Percentiles rank a stretch among this genome's conserved stretches.
Conservation (phyloP, 2,888 invertebrate species). For the Cheilosia vulpina region DNA sequence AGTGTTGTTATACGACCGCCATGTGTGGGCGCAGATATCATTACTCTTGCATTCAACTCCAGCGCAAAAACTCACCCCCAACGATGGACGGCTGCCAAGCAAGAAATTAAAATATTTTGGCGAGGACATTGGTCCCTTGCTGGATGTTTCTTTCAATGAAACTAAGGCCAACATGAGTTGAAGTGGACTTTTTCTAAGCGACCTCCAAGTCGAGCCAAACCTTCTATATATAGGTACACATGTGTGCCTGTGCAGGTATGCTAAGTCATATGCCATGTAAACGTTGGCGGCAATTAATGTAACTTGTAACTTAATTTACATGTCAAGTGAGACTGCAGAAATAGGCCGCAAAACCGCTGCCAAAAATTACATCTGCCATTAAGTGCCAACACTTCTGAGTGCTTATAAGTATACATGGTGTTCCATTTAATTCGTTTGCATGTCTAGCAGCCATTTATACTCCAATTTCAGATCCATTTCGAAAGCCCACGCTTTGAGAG, state of each 20-base stretch:
- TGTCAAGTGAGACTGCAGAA: constrained; percentile 17
- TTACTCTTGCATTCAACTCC: constrained; percentile 10
- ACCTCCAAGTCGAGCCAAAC: constrained; percentile 32
- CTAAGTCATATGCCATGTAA: constrained; percentile 17
- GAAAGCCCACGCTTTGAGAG: constrained; percentile 14
- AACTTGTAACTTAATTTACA: constrained; percentile 32
- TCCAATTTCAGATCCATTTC: constrained; percentile 25
- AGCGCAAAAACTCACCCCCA: constrained; percentile 8
- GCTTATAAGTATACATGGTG: neutral
- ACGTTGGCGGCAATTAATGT: constrained; percentile 50
- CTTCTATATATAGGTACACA: neutral
- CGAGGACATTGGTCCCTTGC: constrained; percentile 52
- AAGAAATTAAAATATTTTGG: constrained; percentile 60
- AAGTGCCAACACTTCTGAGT: constrained; percentile 1
- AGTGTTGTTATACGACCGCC: neutral
- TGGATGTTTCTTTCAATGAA: constrained; percentile 7
- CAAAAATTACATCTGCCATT: constrained; percentile 17
- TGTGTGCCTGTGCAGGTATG: constrained; percentile 4
- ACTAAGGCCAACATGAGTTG: constrained; percentile 28
- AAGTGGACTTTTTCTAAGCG: neutral
- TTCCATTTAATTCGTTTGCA: constrained; percentile 54
- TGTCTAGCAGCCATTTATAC: constrained; percentile 41
- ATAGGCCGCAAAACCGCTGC: constrained; percentile 2
- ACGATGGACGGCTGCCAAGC: constrained; percentile 53
- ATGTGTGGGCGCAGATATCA: constrained; percentile 8